phyloP scores from a whole-genome alignment of 2,888 invertebrate species.

The Stegophylla sp. region DNA sequence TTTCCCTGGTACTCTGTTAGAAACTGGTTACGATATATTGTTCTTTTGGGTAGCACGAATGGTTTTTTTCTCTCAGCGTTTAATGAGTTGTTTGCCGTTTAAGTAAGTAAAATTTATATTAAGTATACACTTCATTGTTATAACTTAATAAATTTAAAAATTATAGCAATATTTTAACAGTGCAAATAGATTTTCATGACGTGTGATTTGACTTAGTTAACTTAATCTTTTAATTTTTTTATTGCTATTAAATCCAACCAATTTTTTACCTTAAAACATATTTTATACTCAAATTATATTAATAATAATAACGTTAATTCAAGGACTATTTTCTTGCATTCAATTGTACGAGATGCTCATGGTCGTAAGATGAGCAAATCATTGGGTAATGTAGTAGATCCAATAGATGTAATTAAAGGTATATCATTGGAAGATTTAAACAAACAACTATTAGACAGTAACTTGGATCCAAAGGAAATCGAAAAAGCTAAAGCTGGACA shows the following conservation, averaged over 20 bases:
- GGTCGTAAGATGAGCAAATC: slow-evolving; percentile 99
- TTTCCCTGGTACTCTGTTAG: slow-evolving; percentile 90
- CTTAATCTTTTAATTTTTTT: no score
- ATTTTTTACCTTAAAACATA: no score
- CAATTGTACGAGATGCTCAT: slow-evolving; percentile 96
- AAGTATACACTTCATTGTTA: not conserved
- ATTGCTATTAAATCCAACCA: no score
- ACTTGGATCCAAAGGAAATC: slow-evolving; percentile 85
- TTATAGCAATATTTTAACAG: no score
- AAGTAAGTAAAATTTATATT: slow-evolving; percentile 67
- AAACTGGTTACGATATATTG: slow-evolving; percentile 96
- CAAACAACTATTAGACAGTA: slow-evolving; percentile 76
- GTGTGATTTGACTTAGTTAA: not conserved
- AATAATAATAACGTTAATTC: slow-evolving; percentile 30
- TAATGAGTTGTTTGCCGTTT: slow-evolving; percentile 92
- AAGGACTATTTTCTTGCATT: slow-evolving; percentile 90
- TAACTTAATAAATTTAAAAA: not conserved
- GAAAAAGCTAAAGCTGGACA: slow-evolving; percentile 75
- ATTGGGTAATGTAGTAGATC: slow-evolving; percentile 96
- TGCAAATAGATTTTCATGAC: no score
- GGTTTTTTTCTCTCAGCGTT: slow-evolving; percentile 94
- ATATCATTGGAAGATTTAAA: slow-evolving; percentile 82
- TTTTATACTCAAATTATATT: not conserved
- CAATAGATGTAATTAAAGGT: slow-evolving; percentile 92
- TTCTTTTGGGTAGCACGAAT: slow-evolving; percentile 99